Conservation (phyloP, 2,797 vertebrate genomes). For the Cossypha niveicapilla region DNA sequence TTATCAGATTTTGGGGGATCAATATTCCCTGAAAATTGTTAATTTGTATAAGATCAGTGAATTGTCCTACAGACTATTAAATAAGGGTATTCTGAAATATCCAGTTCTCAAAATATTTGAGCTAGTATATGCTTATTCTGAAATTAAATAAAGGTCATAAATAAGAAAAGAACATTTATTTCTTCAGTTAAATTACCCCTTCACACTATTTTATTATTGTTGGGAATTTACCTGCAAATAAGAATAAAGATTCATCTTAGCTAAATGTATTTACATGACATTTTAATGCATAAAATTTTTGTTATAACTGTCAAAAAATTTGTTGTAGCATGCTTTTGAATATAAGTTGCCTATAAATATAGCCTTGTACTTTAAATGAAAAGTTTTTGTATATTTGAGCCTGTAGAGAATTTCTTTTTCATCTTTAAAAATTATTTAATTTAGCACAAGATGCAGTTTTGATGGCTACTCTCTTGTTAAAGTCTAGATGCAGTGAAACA, state of each 20-base stretch:
- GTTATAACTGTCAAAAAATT: neutral
- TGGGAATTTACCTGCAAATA: neutral
- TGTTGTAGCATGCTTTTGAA: neutral
- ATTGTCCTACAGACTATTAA: neutral
- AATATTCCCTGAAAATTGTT: neutral
- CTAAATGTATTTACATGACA: neutral
- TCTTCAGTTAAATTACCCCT: neutral
- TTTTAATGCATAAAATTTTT: neutral
- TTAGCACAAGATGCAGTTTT: neutral
- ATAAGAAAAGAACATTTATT: neutral
- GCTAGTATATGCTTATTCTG: neutral
- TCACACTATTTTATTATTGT: neutral
- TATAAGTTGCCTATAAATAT: neutral
- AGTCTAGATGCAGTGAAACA: neutral
- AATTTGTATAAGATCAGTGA: neutral
- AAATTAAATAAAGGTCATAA: neutral
- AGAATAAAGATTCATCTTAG: neutral
- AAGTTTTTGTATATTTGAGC: neutral
- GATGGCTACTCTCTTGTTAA: neutral
- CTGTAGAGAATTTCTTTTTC: neutral
- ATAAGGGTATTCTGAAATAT: neutral
- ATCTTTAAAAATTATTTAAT: neutral
- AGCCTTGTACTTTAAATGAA: neutral
- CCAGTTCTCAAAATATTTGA: neutral
- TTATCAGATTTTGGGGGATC: neutral